A percentile compares a stretch with the other conserved stretches of the same genome.
Evolutionary conservation across 2,113 vertebrate species (phyloP).

Genomic region (Ellobius talpinus): DNA sequence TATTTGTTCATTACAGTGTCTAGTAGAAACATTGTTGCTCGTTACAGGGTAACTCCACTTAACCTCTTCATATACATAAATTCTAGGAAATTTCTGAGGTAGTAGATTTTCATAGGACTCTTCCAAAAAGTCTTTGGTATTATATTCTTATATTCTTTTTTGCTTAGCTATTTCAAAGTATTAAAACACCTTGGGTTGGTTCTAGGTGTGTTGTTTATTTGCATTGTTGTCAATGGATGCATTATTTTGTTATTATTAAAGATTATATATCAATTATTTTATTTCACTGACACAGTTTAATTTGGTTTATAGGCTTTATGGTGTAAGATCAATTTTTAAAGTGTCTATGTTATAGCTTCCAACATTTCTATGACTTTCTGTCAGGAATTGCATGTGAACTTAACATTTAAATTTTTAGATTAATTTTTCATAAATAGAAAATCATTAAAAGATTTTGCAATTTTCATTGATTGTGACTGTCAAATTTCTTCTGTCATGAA

Average conservation of each 20-base stretch:
- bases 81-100: not conserved
- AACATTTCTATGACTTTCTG: constrained; percentile 1
- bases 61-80: not conserved
- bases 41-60: not conserved
- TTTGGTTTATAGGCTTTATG: not conserved
- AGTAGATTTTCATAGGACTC: not conserved
- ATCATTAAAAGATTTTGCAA: constrained; percentile 5
- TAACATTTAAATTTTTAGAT: not conserved
- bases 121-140: not conserved
- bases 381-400: not conserved
- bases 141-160: not conserved
- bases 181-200: not conserved
- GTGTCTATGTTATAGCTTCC: not conserved
- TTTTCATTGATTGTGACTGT: constrained; percentile 13
- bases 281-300: not conserved
- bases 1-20: not conserved
- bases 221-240: not conserved
- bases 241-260: constrained; percentile 22
- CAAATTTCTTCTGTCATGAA: constrained; percentile 14
- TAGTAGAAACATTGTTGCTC: not conserved
- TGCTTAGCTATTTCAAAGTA: not conserved
- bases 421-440: constrained; percentile 51
- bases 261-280: not conserved
- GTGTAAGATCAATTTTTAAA: not conserved
- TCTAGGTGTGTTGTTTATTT: not conserved